These are phyloP conservation scores for Takifugu ocellatus DNA, from an alignment of 2,797 vertebrate genomes.

Conservation along the genomic window DNA sequence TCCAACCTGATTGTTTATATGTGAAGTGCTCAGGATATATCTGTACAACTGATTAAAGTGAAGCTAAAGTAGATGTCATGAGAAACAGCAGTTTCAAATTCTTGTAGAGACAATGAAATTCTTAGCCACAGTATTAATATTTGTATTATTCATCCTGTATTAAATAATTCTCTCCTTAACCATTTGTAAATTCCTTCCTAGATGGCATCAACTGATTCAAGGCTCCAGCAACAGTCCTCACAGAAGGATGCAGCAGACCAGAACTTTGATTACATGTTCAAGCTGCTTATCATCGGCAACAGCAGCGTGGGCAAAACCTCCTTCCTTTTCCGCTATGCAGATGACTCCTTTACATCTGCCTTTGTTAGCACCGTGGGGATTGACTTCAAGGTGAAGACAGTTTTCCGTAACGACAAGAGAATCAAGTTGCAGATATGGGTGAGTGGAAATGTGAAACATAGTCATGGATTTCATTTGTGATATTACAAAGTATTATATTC, in stretches of 20 bases:
- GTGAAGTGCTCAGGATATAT: neutral
- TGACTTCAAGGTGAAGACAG: constrained; percentile 98
- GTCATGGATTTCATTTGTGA: neutral
- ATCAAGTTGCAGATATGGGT: constrained; percentile 99
- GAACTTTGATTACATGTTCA: constrained; percentile 99
- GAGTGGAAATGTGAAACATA: constrained; percentile 44
- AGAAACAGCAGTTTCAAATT: too few relatives aligned
- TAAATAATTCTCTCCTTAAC: neutral
- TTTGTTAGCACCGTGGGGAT: constrained; percentile 98
- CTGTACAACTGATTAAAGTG: neutral
- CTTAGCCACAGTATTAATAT: neutral
- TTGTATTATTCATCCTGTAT: neutral
- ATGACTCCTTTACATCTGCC: constrained; percentile 96
- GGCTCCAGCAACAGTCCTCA: constrained; percentile 73
- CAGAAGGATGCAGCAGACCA: constrained; percentile 89
- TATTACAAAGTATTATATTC: neutral
- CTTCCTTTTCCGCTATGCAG: constrained; percentile 94
- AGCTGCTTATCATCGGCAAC: constrained; percentile 95
- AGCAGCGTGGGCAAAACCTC: constrained; percentile 98
- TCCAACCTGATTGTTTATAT: too few relatives aligned
- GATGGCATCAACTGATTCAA: constrained; percentile 84
- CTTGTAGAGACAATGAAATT: too few relatives aligned
- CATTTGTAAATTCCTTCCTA: constrained; percentile 13
- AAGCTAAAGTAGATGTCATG: too few relatives aligned
- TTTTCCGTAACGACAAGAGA: constrained; percentile 96